phyloP scores from a whole-genome alignment of 2,797 vertebrate genomes.

The Arremon brunneinucha region DNA sequence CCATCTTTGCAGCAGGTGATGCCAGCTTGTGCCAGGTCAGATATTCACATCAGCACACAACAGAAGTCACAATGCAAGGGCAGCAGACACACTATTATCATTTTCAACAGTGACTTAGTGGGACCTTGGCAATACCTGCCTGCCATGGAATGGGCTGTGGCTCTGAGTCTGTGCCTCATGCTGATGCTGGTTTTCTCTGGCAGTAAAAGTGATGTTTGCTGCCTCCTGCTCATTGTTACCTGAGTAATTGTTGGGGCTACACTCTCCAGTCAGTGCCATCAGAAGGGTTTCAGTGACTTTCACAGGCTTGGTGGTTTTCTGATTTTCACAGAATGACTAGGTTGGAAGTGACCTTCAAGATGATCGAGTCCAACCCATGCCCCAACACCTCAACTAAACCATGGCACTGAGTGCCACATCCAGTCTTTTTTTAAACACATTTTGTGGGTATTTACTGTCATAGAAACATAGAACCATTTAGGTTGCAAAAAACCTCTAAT shows the following conservation, averaged over 20 bases:
- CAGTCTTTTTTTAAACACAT: neutral
- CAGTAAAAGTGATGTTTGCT: neutral
- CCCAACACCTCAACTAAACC: neutral
- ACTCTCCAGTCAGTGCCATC: accelerated
- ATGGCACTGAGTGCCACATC: neutral
- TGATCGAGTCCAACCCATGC: accelerated
- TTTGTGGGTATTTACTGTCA: neutral
- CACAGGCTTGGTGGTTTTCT: neutral
- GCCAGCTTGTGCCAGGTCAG: neutral
- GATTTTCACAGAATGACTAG: neutral
- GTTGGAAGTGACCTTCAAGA: neutral
- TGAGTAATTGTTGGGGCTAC: neutral
- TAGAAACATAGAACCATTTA: neutral
- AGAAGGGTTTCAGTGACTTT: neutral
- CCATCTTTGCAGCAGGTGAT: neutral
- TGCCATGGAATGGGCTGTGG: neutral
- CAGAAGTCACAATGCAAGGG: neutral
- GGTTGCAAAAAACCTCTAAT: neutral
- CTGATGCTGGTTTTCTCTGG: neutral
- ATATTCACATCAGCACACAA: neutral
- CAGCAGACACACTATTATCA: neutral
- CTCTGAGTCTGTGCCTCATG: neutral
- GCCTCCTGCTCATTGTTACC: neutral
- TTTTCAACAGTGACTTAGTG: too few relatives aligned
- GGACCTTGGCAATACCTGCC: neutral